These are phyloP conservation scores for Amazona vittata DNA, from an alignment of 2,113 vertebrate genomes.

Conservation along the genomic window DNA sequence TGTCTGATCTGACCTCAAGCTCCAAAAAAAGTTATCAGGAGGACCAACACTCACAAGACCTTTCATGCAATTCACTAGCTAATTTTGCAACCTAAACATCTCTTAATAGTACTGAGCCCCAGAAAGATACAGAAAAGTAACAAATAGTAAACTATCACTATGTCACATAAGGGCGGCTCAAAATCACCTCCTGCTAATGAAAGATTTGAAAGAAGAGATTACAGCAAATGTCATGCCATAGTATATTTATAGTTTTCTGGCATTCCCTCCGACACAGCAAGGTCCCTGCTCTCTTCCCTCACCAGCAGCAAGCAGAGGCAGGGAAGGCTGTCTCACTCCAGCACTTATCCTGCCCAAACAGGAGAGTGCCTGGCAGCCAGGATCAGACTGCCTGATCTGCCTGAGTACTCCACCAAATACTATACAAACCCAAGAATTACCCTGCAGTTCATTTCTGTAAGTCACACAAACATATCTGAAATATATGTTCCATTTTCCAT, in stretches of 20 bases:
- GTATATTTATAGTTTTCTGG: slow-evolving; percentile 48
- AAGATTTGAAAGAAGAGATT: background rate
- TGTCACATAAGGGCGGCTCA: slow-evolving; percentile 36
- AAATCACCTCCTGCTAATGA: slow-evolving; percentile 28
- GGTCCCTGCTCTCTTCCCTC: background rate
- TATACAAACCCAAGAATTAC: background rate
- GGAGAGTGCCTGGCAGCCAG: background rate
- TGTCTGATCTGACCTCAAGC: background rate
- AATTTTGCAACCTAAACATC: background rate
- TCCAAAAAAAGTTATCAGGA: background rate
- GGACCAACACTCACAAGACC: background rate
- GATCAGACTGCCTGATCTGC: background rate
- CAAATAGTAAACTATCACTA: background rate
- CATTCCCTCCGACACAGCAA: background rate
- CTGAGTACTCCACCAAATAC: background rate
- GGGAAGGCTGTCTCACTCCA: background rate
- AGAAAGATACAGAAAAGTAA: background rate
- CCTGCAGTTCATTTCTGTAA: background rate
- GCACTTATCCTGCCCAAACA: background rate
- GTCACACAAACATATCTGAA: background rate
- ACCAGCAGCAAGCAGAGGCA: background rate
- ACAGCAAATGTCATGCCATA: background rate
- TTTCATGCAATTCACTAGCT: background rate
- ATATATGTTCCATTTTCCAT: background rate
- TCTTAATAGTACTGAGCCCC: background rate